Evolutionary conservation across 2,888 invertebrate species (phyloP), one percentile per base, ranked within the genome.

Genomic region (Cheilosia vulpina): DNA sequence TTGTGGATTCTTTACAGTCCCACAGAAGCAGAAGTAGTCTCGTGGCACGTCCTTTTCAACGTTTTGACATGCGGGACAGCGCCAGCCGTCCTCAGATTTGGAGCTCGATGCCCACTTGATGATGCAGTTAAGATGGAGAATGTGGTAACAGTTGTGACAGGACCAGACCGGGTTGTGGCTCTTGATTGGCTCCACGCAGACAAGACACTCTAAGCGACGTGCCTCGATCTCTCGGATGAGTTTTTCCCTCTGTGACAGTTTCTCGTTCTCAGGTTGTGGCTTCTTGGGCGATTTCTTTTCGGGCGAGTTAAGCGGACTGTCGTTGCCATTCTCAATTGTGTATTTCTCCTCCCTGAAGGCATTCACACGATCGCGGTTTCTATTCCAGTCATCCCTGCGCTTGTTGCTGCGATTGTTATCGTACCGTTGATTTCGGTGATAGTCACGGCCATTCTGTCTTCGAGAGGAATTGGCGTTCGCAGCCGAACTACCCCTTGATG

Each of bases 11-110:
- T 94, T 94, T 1, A 93, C 91, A 90, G 97, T 96, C 27, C 97
- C 97, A 91, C 99, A 99, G 93, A 98, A 98, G 91, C 99, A 99
- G 17, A 93, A 93, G 91, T 98, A 99, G 69, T 96, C 95, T 0
- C 94, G 93, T 0, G 98, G 98, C 69, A 97, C 93, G 27, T 94
- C 93, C 17, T 94, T 93, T 76, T 94, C 95, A 2, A 96, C 94
- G 91, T 97, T 96, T 92, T 98, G 98, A 91, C 99, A 99, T 0
- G 98, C 98, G 0, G 99, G 99, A 91, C 99, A 99, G 21, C 98
- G 95, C 99, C 99, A 99, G 77, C 96, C 96, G 68, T 94, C 94
- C 87, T 96, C 96, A 76, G 94, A 94, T 90, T 95, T 94, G 24
- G 97, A 97, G 83, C 96, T 96, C 87, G 94, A 94, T 0, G 98